Evolutionary conservation across 2,888 invertebrate genomes (phyloP).

Genomic region (Drepana falcataria): DNA sequence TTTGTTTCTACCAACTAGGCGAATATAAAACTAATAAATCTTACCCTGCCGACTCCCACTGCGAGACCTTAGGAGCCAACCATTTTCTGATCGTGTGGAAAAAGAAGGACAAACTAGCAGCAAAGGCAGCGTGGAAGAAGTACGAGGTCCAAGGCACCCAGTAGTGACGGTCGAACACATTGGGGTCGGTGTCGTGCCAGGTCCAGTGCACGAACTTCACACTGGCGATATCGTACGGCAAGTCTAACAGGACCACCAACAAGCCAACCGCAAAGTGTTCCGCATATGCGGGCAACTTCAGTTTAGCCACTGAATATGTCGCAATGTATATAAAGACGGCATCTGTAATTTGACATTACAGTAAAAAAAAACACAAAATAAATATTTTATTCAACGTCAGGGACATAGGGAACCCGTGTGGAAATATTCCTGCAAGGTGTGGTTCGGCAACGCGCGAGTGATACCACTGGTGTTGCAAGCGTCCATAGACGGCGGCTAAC

Average conservation of each 20-base stretch:
- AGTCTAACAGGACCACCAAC: slow-evolving; percentile 84
- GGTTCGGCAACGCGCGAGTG: too few species aligned
- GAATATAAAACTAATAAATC: slow-evolving; percentile 10
- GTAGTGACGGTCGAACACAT: slow-evolving; percentile 85
- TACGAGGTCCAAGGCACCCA: slow-evolving; percentile 92
- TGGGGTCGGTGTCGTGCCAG: slow-evolving; percentile 88
- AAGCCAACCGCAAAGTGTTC: slow-evolving; percentile 84
- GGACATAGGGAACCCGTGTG: too few species aligned
- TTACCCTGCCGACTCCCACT: slow-evolving; percentile 80
- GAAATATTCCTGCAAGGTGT: too few species aligned
- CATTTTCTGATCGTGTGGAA: slow-evolving; percentile 79
- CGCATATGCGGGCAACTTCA: slow-evolving; percentile 77
- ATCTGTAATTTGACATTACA: slow-evolving; percentile 52
- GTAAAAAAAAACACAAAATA: background rate
- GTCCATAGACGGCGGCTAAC: too few species aligned
- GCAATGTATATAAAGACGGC: slow-evolving; percentile 81
- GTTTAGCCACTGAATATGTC: slow-evolving; percentile 74
- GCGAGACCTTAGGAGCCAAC: slow-evolving; percentile 70
- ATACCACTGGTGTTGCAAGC: too few species aligned
- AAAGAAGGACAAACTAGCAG: slow-evolving; percentile 84
- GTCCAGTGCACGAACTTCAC: slow-evolving; percentile 90
- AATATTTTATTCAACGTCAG: too few species aligned
- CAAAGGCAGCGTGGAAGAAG: slow-evolving; percentile 88
- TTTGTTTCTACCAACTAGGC: too few species aligned
- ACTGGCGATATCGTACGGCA: slow-evolving; percentile 88